Base-by-base conservation (phyloP, 2,797 vertebrate species). In the Sibirionetta formosa region DNA sequence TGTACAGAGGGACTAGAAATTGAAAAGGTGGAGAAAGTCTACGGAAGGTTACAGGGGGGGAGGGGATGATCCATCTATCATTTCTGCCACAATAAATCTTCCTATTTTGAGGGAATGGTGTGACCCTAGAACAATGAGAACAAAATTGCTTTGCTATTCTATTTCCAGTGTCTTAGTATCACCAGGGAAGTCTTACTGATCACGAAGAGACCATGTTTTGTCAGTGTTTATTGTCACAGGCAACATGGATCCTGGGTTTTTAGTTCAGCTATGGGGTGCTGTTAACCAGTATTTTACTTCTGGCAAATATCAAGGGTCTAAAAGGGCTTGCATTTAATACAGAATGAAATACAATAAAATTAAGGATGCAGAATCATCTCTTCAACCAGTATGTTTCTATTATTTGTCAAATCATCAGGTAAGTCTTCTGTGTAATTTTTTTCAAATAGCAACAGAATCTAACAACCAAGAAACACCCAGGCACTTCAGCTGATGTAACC, bases 1-100 rank as follows among this genome's bases (percentile, higher is more conserved):
- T 72, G 93, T 82, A 93, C 94, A 81, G 93, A 94, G 36, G 64
- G 50, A 94, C 6, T 38, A 95, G 90, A 93, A 81, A 94, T 82
- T 91, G 93, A 69, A 72, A 92, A 95, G 85, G 63, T 77, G 82
- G 77, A 70, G 90, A 86, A 69, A 75, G 88, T 51, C 58, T 78
- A 64, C 48, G 71, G 72, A 88, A 85, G 77, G 79, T 79, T 77
- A 82, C 56, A 26, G 53, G 13, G 27, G 15, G 10, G 23, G 12
- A 14, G 16, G 13, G 40, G 44, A 63, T 7, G 36, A 78, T 86
- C 64, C 38, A 73, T 86, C 82, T 40, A 61, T 83, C 85, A 91
- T 57, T 86, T 81, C 89, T 94, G 81, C 58, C 68, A 78, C 36
- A 36, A 51, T 78, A 64, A 68, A 84, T 29, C 71, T 79, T 60